A percentile compares a stretch with the other conserved stretches of the same genome.
Conservation (phyloP, 2,797 vertebrate species). For the Sphenopsis melanotis region DNA sequence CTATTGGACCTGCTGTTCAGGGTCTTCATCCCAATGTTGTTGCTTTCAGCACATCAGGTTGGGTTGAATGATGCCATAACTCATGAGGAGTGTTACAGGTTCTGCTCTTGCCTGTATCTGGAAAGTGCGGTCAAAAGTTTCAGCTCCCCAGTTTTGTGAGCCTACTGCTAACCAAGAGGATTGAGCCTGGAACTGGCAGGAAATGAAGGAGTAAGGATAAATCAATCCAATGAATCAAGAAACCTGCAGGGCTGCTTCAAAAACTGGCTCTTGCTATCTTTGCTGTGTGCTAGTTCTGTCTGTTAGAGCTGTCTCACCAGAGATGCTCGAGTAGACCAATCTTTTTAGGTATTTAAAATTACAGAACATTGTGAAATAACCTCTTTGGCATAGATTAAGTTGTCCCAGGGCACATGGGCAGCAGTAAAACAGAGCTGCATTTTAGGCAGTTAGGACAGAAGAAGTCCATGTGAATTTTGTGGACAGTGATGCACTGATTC, state of each 20-base stretch:
- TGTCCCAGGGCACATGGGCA: not conserved
- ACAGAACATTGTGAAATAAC: not conserved
- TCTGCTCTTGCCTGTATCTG: not conserved
- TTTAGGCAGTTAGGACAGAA: not conserved
- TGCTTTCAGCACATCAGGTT: not conserved
- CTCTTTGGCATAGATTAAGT: not conserved
- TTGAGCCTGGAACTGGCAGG: not conserved
- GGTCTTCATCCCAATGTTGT: not conserved
- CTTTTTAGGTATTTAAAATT: not conserved
- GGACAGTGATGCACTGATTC: not conserved
- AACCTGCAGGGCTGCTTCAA: not conserved
- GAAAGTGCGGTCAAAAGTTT: not conserved
- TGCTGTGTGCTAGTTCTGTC: not conserved
- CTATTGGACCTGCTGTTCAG: not conserved
- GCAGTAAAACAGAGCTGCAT: not conserved
- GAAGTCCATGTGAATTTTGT: not conserved
- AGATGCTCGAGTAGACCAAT: not conserved
- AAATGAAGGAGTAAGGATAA: not conserved
- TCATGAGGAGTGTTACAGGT: accelerated
- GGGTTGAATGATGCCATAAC: not conserved
- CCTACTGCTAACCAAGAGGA: not conserved
- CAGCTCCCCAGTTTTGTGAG: not conserved
- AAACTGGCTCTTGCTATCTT: not conserved
- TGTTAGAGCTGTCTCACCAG: not conserved
- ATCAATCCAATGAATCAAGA: not conserved